Percentiles rank a stretch among this genome's conserved stretches.
Conservation (phyloP, 2,797 vertebrate genomes). For the Cichlasoma orientale region DNA sequence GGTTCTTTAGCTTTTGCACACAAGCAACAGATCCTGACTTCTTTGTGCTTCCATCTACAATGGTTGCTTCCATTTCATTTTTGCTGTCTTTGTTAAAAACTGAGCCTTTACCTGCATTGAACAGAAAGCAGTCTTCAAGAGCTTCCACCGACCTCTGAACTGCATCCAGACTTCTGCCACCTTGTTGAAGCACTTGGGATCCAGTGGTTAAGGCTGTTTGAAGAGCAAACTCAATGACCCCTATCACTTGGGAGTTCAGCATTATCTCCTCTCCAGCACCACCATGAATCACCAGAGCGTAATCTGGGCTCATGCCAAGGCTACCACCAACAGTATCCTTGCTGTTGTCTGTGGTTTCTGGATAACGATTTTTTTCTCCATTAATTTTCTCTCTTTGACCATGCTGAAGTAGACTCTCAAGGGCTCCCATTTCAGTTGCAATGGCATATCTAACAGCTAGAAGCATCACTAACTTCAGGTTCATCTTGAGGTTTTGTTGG, state of each 20-base stretch:
- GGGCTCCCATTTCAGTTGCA: slow-evolving; percentile 80
- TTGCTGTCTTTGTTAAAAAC: slow-evolving; percentile 82
- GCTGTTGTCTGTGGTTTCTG: slow-evolving; percentile 13
- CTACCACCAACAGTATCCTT: slow-evolving; percentile 15
- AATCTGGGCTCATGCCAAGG: slow-evolving; percentile 50
- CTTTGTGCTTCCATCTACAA: slow-evolving; percentile 75
- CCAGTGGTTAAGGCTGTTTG: slow-evolving; percentile 77
- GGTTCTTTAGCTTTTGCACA: slow-evolving; percentile 75
- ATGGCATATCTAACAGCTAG: slow-evolving; percentile 80
- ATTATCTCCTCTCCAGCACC: slow-evolving; percentile 82
- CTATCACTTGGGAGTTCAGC: slow-evolving; percentile 72
- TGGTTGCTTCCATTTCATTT: slow-evolving; percentile 83
- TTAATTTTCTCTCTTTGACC: slow-evolving; percentile 53
- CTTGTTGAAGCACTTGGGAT: slow-evolving; percentile 69
- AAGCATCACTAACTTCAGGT: slow-evolving; percentile 77
- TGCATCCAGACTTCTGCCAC: slow-evolving; percentile 80
- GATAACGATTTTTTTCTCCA: slow-evolving; percentile 25
- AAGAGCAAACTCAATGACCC: slow-evolving; percentile 80
- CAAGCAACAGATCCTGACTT: slow-evolving; percentile 83
- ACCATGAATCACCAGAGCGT: slow-evolving; percentile 81
- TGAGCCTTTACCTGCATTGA: slow-evolving; percentile 84
- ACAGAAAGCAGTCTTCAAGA: slow-evolving; percentile 84
- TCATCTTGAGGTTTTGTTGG: slow-evolving; percentile 69
- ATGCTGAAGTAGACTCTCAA: slow-evolving; percentile 72
- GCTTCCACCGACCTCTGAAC: slow-evolving; percentile 82